Base-by-base conservation (phyloP, 92 coral and sea anemone species). In the Nematostella vectensis region DNA sequence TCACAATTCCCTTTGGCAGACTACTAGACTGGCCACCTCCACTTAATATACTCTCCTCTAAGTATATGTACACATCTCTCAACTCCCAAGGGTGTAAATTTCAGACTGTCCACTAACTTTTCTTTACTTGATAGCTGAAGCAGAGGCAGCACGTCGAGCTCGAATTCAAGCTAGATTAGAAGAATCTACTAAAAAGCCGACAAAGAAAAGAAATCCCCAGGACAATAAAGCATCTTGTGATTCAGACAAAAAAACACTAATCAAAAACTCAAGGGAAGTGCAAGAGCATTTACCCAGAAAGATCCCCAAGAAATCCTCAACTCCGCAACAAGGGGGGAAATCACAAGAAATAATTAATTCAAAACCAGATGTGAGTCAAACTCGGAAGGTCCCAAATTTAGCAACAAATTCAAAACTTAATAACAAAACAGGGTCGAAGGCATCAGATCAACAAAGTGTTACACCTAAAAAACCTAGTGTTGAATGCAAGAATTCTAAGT, bases 111-210 rank as follows among this genome's bases (percentile, higher is more conserved):
- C n/a, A n/a, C n/a, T n/a, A n/a, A n/a, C n/a, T n/a, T 45, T 45
- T 45, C 23, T 10, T 45, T 11, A 9, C 18, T 4, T 29, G 9
- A 0, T 18, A 91, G 98, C 83, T 59, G 82, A 78, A 10, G 84
- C 87, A 43, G 96, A 86, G 12, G 78, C 85, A 0, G 98, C 98
- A 25, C 78, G 78, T 37, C 76, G 74, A 15, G 91, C 88, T 0
- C 76, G 98, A 42, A 82, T 91, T 24, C 67, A 81, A 72, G 93
- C 89, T 49, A 68, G 98, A 20, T 55, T 91, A 42, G 77, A 77
- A 12, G 55, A 50, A 29, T 59, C 31, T 42, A 62, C 65, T 40
- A 31, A 68, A 29, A 61, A 76, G 24, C 13, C 28, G 19, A 63
- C 11, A 26, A 63, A 45, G 27, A 63, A 49, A 47, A 31, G 59